Conservation (phyloP, 1,140 invertebrate species). For the Forficula auricularia region DNA sequence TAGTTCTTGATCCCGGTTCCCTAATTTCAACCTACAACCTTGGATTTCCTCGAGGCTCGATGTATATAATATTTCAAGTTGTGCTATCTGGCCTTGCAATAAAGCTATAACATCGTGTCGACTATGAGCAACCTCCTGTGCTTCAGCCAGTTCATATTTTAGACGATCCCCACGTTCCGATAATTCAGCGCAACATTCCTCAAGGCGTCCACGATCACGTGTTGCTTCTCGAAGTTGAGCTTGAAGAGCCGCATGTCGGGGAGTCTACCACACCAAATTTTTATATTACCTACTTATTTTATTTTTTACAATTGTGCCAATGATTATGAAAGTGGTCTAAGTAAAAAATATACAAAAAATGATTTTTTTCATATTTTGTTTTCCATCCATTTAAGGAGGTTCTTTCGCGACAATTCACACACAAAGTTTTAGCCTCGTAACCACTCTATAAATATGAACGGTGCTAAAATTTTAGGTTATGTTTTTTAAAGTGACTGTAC, state of each 20-base stretch:
- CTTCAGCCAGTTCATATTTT: slow-evolving; percentile 18
- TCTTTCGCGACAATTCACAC: too few relatives aligned
- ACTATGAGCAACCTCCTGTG: slow-evolving; percentile 13
- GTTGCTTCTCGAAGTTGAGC: slow-evolving; percentile 14
- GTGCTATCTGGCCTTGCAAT: slow-evolving; percentile 6
- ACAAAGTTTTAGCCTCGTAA: too few relatives aligned
- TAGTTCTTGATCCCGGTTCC: slow-evolving; percentile 9
- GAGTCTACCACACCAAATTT: not conserved
- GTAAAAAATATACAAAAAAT: too few relatives aligned
- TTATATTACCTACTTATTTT: too few relatives aligned
- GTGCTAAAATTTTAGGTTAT: too few relatives aligned
- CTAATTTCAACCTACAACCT: slow-evolving; percentile 4
- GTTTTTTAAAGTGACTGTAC: too few relatives aligned
- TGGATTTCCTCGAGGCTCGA: slow-evolving; percentile 7
- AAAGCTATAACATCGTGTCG: slow-evolving; percentile 14
- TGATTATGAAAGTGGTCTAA: too few relatives aligned
- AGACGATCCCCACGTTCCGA: slow-evolving; percentile 14
- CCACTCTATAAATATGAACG: too few relatives aligned
- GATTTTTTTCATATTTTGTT: too few relatives aligned
- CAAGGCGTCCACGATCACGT: slow-evolving; percentile 13
- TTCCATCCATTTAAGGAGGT: too few relatives aligned
- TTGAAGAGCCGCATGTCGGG: slow-evolving; percentile 10
- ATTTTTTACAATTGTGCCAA: too few relatives aligned
- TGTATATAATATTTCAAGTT: slow-evolving; percentile 6
- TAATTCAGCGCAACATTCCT: slow-evolving; percentile 14